Conservation (phyloP, 2,888 invertebrate genomes). For the Aphodius sticticus region DNA sequence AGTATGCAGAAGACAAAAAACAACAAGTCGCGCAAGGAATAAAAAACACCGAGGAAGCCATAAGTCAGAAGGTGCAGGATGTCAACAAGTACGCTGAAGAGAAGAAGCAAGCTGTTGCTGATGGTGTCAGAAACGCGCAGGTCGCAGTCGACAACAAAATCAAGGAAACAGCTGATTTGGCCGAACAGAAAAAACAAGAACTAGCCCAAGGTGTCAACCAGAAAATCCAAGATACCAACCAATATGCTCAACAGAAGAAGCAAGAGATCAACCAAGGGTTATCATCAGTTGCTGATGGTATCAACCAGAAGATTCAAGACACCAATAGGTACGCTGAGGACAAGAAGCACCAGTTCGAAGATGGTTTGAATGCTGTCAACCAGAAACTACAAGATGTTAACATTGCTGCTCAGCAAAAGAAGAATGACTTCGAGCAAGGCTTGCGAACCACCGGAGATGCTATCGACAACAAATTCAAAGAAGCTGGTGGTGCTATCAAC, state of each 20-base stretch:
- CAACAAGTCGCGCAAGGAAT: conserved; percentile 29
- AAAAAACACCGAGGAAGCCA: conserved; percentile 24
- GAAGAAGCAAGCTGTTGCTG: conserved; percentile 36
- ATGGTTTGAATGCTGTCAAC: conserved; percentile 30
- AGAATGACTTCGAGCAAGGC: conserved; percentile 35
- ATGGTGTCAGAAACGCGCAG: conserved; percentile 48
- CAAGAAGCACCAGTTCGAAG: conserved; percentile 30
- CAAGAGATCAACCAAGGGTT: conserved; percentile 33
- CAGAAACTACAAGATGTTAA: conserved; percentile 39
- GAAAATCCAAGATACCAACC: conserved; percentile 34
- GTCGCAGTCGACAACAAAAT: conserved; percentile 54
- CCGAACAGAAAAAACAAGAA: conserved; percentile 33
- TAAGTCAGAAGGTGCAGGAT: conserved; percentile 39
- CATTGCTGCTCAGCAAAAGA: conserved; percentile 34
- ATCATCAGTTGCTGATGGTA: conserved; percentile 36
- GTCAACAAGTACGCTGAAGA: conserved; percentile 35
- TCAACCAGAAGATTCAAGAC: conserved; percentile 34
- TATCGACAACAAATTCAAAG: conserved; percentile 51
- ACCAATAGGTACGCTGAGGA: conserved; percentile 30
- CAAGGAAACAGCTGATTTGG: conserved; percentile 38
- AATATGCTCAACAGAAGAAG: conserved; percentile 33
- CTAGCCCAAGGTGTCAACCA: conserved; percentile 30
- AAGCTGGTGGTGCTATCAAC: conserved; percentile 40
- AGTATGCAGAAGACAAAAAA: conserved; percentile 33
- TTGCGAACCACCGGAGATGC: conserved; percentile 39